Percentiles rank a stretch among this genome's conserved stretches.
Evolutionary conservation across 2,113 vertebrate species (phyloP).

Genomic region (Pontoporia blainvillei): DNA sequence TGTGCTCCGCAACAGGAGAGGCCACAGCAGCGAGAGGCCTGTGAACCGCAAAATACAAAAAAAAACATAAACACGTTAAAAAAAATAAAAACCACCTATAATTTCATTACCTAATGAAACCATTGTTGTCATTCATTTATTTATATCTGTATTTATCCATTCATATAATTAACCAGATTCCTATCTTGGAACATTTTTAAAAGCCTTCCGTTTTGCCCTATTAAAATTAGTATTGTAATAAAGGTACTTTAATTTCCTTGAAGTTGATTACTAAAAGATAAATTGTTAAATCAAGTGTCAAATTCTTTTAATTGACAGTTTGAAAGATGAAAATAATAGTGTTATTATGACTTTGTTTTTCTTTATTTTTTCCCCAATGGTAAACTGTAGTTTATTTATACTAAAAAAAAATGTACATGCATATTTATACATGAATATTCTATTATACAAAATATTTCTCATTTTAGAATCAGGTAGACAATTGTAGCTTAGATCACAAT

Average conservation of each 20-base stretch:
- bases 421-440: constrained; percentile 16
- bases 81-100: neutral
- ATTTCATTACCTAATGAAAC: neutral
- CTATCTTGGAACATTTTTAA: neutral
- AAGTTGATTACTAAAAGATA: neutral
- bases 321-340: neutral
- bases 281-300: neutral
- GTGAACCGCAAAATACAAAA: rapidly evolving
- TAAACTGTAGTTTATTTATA: constrained; percentile 73
- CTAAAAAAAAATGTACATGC: neutral
- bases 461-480: neutral
- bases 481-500: neutral
- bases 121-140: neutral
- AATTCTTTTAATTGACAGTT: neutral
- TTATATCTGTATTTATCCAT: neutral
- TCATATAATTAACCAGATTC: neutral
- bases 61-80: neutral
- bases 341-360: neutral
- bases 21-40: too few relatives aligned
- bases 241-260: neutral
- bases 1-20: too few relatives aligned
- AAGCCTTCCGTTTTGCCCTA: neutral
- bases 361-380: constrained; percentile 66
- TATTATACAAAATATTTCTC: neutral
- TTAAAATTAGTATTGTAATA: neutral